Base-by-base conservation (phyloP, 2,113 vertebrate genomes). In the Stigmatopora argus region DNA sequence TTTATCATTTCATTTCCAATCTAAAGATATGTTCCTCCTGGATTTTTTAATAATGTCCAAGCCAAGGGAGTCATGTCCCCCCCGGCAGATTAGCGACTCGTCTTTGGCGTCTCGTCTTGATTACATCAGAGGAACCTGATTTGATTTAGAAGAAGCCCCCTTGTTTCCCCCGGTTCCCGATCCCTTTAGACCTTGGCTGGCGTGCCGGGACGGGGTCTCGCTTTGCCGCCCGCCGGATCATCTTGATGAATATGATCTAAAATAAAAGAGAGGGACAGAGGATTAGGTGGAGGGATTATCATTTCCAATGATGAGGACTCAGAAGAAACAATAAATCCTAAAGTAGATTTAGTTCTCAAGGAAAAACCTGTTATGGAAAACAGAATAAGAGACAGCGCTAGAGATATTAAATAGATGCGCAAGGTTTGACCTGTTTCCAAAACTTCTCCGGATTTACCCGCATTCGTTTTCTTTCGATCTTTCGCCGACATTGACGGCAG, bases 331-430 rank as follows among this genome's bases (percentile, higher is more conserved):
- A 88, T 89, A 89, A 89, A 89, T 82, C 85, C 76, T 86, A 89
- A 89, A 89, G 84, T 90, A 91, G 90, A 90, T 90, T 90, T 90
- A 86, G 84, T 88, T 89, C 84, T 87, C 85, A 89, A 88, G 86
- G 83, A 91, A 90, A 90, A 90, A 88, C 85, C 85, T 87, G 85
- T 89, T 89, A 89, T 80, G 72, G 70, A 70, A 86, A 79, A 72
- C 70, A 83, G 85, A 82, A 77, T 75, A 84, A 78, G 85, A 82
- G 84, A 77, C 72, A 72, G 75, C 19, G 69, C 64, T 80, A 72
- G 65, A 76, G 62, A 65, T 78, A 85, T 88, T 86, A 86, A 85
- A 86, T 67, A 69, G 78, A 85, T 77, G 73, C 67, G 61, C 23
- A 49, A 55, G 44, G 52, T 18, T 62, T 67, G 74, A 74, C 48